These are phyloP conservation scores for Gallinago nigripennis DNA, from an alignment of 2,797 vertebrate species.

Conservation along the genomic window DNA sequence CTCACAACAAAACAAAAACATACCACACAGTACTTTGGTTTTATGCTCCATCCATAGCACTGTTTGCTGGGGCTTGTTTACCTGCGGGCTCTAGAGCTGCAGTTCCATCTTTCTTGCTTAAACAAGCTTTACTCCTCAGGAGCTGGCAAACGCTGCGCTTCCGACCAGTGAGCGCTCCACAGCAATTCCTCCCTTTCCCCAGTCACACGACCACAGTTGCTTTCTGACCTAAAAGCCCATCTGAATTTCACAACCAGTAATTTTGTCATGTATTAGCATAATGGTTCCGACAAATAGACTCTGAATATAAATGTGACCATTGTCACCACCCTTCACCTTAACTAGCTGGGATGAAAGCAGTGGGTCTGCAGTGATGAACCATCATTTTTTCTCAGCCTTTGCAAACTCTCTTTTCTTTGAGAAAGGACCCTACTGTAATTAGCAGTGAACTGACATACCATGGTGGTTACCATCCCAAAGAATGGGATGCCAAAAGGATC, in stretches of 20 bases:
- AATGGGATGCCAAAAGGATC: background rate
- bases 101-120: background rate
- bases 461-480: background rate
- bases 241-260: conserved; percentile 7
- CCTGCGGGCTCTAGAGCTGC: background rate
- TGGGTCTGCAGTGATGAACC: background rate
- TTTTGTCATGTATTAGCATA: background rate
- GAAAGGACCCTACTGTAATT: background rate
- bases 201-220: background rate
- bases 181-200: background rate
- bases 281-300: background rate
- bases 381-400: background rate
- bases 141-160: background rate
- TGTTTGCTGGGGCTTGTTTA: background rate
- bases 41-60: background rate
- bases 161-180: rapidly evolving
- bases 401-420: background rate
- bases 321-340: background rate
- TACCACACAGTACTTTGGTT: background rate
- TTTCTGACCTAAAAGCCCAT: background rate
- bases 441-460: background rate
- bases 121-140: background rate
- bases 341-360: background rate
- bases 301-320: background rate
- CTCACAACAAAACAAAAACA: background rate